Evolutionary conservation across 1,140 invertebrate species (phyloP).

Genomic region (Pseudoatta argentina): DNA sequence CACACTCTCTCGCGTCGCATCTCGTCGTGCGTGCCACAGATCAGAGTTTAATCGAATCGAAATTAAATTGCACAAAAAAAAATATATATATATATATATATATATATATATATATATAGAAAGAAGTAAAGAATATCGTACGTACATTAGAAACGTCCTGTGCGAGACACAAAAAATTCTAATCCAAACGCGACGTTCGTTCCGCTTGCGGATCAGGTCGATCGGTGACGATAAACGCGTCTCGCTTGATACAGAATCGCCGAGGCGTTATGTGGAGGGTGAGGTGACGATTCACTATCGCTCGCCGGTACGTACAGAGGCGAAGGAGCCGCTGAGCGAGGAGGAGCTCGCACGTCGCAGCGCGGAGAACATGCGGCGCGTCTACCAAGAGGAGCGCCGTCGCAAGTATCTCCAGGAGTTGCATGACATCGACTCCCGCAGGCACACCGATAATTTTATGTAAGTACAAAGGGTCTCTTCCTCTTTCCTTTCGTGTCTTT

Average conservation of each 20-base stretch:
- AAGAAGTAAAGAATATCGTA: neutral
- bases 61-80: neutral
- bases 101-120: too few species aligned
- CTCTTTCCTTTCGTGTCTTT: neutral
- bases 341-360: slow-evolving; percentile 94
- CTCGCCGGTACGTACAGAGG: slow-evolving; percentile 93
- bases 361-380: slow-evolving; percentile 95
- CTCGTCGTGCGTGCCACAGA: neutral
- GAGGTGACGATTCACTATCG: slow-evolving; percentile 97
- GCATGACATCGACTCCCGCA: slow-evolving; percentile 95
- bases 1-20: neutral
- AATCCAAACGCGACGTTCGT: neutral
- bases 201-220: neutral
- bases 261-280: slow-evolving; percentile 94
- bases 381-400: slow-evolving; percentile 95
- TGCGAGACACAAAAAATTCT: neutral
- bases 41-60: neutral
- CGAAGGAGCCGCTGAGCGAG: slow-evolving; percentile 93
- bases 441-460: slow-evolving; percentile 97
- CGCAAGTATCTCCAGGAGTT: slow-evolving; percentile 96
- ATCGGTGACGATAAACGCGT: slow-evolving; percentile 50
- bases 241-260: slow-evolving; percentile 89
- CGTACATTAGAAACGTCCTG: neutral
- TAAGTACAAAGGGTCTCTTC: slow-evolving; percentile 80
- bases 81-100: too few species aligned